These are phyloP conservation scores for Ceryle rudis DNA, from an alignment of 2,797 vertebrate species.

Conservation along the genomic window DNA sequence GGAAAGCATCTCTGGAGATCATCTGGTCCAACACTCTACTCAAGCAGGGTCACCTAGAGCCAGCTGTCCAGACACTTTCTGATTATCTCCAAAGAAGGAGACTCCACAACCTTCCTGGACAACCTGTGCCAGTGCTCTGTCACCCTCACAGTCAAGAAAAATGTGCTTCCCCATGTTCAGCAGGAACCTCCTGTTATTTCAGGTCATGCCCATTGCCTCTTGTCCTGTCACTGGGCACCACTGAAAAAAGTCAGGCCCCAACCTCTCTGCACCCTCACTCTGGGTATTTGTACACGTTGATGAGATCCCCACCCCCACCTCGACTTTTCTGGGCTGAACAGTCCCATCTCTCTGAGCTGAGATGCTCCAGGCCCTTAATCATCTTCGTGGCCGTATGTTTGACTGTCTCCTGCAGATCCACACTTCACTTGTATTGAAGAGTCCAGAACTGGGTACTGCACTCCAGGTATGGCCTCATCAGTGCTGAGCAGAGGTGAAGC, in stretches of 20 bases:
- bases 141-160: too few species aligned
- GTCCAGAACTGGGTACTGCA: background rate
- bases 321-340: background rate
- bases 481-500: background rate
- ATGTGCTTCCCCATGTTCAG: too few species aligned
- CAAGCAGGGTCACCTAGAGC: background rate
- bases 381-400: background rate
- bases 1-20: background rate
- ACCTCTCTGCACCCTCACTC: background rate
- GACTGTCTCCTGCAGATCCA: background rate
- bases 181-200: background rate
- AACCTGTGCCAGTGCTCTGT: too few species aligned
- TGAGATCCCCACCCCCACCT: background rate
- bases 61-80: too few species aligned
- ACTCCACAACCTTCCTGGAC: too few species aligned
- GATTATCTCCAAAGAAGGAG: too few species aligned
- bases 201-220: background rate
- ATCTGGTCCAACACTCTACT: background rate
- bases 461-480: background rate
- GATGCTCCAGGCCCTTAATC: background rate
- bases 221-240: background rate
- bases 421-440: background rate
- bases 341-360: background rate
- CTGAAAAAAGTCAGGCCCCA: background rate
- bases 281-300: background rate